Base-by-base conservation (phyloP, 2,888 invertebrate species). In the Alcis repandata region DNA sequence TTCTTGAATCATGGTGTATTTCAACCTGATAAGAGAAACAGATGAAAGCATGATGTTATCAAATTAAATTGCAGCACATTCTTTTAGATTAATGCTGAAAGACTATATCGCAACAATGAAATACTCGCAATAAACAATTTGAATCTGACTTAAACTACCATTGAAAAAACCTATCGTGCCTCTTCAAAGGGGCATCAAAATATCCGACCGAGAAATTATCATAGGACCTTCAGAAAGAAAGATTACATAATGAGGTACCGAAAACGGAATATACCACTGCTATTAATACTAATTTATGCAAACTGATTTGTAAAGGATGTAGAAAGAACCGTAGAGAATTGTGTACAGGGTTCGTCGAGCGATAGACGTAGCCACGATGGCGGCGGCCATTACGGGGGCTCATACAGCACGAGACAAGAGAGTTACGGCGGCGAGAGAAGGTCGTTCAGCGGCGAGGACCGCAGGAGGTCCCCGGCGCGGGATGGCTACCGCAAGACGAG, bases 351-450 rank as follows among this genome's bases (percentile, higher is more conserved):
- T 76, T 90, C 92, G 57, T 89, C 92, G 85, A 90, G 91, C 80
- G 93, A 92, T 88, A 93, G 94, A 92, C 91, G 93, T 87, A 93
- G 93, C 88, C 92, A 94, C 90, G 94, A 94, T 79, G 93, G 92
- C 82, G 92, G 93, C 82, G 91, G 93, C 74, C 94, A 94, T 86
- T 94, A 94, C 86, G 93, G 94, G 82, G 91, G 92, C 79, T 93
- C 92, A 72, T 92, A 93, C 83, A 84, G 91, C 84, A 85, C 94
- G 83, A 94, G 95, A 79, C 95, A 94, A 89, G 95, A 95, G 68
- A 89, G 90, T 85, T 93, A 94, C 83, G 80, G 86, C 81, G 81
- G 90, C 82, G 93, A 93, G 80, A 85, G 93, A 77, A 85, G 93
- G 77, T 89, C 92, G 74, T 93, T 91, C 79, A 89, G 89, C 76